Conservation (phyloP, 2,888 invertebrate species). For the Cynaeus angustus region DNA sequence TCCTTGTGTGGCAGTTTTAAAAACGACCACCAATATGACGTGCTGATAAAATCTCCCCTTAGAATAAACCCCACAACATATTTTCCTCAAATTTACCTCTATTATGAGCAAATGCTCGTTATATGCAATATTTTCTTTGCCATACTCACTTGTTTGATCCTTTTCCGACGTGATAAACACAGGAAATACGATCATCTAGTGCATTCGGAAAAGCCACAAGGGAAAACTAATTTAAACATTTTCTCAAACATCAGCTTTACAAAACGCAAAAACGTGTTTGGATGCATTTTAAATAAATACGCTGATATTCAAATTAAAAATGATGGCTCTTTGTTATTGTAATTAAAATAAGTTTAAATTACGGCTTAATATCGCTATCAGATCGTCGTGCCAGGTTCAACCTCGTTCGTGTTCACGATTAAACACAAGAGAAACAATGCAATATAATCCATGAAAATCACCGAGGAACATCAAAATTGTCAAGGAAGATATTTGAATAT, state of each 20-base stretch:
- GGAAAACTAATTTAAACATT: background rate
- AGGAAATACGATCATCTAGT: constrained; percentile 1
- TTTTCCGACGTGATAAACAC: constrained; percentile 3
- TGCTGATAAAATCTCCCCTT: constrained; percentile 42
- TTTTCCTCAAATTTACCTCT: constrained; percentile 32
- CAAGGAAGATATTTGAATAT: no score
- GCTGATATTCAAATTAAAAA: no score
- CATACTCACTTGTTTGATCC: constrained; percentile 22
- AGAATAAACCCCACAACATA: constrained; percentile 43
- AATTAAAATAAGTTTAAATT: background rate
- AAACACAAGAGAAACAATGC: background rate
- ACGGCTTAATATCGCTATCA: background rate
- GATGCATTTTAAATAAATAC: no score
- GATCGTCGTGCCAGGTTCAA: background rate
- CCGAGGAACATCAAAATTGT: background rate
- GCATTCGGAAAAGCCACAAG: background rate
- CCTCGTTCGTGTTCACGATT: background rate
- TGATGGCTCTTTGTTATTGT: no score
- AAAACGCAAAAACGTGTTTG: background rate
- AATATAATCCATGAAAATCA: background rate
- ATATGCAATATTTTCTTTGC: constrained; percentile 26
- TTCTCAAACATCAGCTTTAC: background rate
- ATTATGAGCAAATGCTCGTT: constrained; percentile 42
- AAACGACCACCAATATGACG: constrained; percentile 27
- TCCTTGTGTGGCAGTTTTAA: no score